Percentiles rank a stretch among this genome's conserved stretches.
Evolutionary conservation across 2,888 invertebrate genomes (phyloP).

Genomic region (Nomada ruficornis): DNA sequence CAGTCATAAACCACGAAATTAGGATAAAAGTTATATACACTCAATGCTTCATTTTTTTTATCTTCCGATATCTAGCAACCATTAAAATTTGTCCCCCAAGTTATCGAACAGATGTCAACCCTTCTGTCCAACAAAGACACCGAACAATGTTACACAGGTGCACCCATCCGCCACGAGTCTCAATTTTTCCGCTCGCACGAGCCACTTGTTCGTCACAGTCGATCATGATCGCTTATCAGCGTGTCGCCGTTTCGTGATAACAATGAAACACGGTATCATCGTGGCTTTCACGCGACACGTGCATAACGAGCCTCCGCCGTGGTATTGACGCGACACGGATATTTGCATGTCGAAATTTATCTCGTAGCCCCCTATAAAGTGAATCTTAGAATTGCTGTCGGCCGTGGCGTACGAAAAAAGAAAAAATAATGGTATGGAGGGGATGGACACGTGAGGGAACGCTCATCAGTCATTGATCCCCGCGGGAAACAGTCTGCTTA

Average conservation of each 20-base stretch:
- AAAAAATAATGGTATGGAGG: neutral
- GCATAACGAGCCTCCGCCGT: conserved; percentile 46
- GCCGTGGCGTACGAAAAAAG: conserved; percentile 3
- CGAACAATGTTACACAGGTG: neutral
- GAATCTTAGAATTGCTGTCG: conserved; percentile 72
- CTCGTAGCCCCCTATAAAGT: conserved; percentile 70
- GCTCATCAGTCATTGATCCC: conserved; percentile 76
- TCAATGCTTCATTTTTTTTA: neutral
- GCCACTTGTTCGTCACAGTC: conserved; percentile 43
- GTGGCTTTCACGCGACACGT: conserved; percentile 41
- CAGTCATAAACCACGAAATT: too few relatives aligned
- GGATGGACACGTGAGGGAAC: conserved; percentile 25
- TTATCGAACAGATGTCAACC: neutral
- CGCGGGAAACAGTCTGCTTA: conserved; percentile 62
- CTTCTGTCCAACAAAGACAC: neutral
- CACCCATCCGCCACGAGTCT: neutral
- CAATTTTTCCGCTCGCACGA: conserved; percentile 23
- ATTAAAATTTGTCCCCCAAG: neutral
- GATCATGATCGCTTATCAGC: conserved; percentile 42
- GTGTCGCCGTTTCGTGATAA: conserved; percentile 20
- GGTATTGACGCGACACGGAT: conserved; percentile 70
- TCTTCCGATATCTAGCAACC: neutral
- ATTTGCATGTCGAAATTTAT: conserved; percentile 78
- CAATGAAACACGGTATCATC: conserved; percentile 44
- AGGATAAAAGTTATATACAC: neutral